Percentiles rank a stretch among this genome's conserved stretches.
Evolutionary conservation across 53 echinoderm and acorn worm species (phyloP).

Genomic region (Echinometra lucunter): DNA sequence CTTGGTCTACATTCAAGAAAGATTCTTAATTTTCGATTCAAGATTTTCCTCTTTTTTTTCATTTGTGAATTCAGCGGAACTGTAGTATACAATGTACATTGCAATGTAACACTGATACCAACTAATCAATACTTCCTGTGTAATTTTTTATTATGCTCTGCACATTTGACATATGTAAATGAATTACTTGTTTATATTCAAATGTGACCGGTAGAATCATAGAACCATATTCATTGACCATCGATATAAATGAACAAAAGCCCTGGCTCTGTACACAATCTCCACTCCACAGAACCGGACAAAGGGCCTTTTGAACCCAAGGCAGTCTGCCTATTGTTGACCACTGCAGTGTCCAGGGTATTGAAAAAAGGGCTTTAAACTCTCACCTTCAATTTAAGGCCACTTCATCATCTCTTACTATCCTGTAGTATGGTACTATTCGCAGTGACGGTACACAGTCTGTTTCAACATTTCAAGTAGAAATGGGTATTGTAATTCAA

Average conservation of each 20-base stretch:
- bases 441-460: background rate
- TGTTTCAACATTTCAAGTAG: slow-evolving; percentile 15
- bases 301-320: slow-evolving; percentile 13
- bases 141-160: background rate
- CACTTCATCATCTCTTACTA: slow-evolving; percentile 23
- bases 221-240: slow-evolving; percentile 39
- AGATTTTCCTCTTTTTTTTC: too few species aligned
- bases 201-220: slow-evolving; percentile 35
- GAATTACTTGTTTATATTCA: slow-evolving; percentile 34
- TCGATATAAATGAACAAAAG: slow-evolving; percentile 43
- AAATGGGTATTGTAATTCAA: slow-evolving; percentile 32
- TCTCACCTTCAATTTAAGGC: slow-evolving; percentile 57
- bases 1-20: too few species aligned
- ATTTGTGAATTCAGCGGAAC: too few species aligned
- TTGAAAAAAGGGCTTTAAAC: slow-evolving; percentile 57
- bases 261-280: background rate
- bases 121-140: slow-evolving; percentile 20
- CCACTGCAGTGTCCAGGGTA: slow-evolving; percentile 12
- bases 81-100: too few species aligned
- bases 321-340: slow-evolving; percentile 48
- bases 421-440: background rate
- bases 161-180: too few species aligned
- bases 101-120: background rate
- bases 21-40: too few species aligned
- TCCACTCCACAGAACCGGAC: background rate